A percentile compares a stretch with the other conserved stretches of the same genome.
phyloP scores from a whole-genome alignment of 2,113 vertebrate species.

The Colaptes auratus region DNA sequence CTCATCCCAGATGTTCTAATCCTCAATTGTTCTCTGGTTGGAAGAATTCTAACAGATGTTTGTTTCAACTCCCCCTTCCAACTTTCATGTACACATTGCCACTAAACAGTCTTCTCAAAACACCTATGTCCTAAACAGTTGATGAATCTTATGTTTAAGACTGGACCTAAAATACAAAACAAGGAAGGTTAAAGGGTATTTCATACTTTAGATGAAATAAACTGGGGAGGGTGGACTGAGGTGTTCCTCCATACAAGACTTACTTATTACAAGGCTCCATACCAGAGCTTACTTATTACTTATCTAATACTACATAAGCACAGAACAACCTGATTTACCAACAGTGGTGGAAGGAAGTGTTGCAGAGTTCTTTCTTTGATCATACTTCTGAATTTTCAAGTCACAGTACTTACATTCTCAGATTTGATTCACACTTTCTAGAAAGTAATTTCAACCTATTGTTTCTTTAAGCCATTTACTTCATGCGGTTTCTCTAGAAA shows the following conservation, averaged over 20 bases:
- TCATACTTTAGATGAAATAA: neutral
- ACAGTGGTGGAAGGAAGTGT: neutral
- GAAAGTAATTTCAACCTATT: neutral
- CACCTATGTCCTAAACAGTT: neutral
- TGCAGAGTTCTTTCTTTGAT: neutral
- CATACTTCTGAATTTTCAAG: neutral
- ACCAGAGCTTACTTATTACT: neutral
- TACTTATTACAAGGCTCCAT: too few relatives aligned
- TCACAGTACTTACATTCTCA: neutral
- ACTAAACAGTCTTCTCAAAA: neutral
- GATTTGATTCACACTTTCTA: neutral
- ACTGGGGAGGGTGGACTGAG: neutral
- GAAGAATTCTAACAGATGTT: neutral
- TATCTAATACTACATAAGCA: neutral
- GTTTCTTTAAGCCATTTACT: neutral
- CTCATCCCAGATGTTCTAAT: neutral
- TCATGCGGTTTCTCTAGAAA: neutral
- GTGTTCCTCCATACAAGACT: neutral
- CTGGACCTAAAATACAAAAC: neutral
- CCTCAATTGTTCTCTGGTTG: neutral
- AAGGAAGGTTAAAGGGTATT: neutral
- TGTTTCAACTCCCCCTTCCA: neutral
- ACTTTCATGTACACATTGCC: neutral
- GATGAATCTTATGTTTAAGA: neutral
- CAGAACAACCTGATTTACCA: neutral